Evolutionary conservation across 2,888 invertebrate genomes (phyloP).

Genomic region (Stenodera caucasica): DNA sequence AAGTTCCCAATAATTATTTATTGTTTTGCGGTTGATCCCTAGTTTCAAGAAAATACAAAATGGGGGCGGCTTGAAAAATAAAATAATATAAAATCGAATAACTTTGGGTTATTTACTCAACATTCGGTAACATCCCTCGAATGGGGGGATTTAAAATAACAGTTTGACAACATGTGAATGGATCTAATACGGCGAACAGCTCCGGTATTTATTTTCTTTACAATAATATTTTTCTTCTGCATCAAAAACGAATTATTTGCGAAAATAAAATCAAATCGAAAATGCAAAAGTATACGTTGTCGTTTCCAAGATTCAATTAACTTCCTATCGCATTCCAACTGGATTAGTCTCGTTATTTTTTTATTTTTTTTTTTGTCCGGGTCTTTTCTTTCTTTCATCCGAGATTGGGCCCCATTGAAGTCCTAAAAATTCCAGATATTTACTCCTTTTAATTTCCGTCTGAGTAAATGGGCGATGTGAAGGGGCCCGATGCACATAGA

Average conservation of each 20-base stretch:
- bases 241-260: not conserved
- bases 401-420: conserved; percentile 7
- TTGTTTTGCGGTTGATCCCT: too few relatives aligned
- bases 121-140: conserved; percentile 41
- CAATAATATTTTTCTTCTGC: conserved; percentile 9
- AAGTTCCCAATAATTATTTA: not conserved
- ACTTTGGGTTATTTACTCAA: conserved; percentile 54
- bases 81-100: conserved; percentile 54
- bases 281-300: not conserved
- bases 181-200: conserved; percentile 17
- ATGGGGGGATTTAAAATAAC: conserved; percentile 51
- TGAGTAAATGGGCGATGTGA: conserved; percentile 20
- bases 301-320: conserved; percentile 1
- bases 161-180: conserved; percentile 37
- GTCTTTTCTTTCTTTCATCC: not conserved
- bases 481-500: conserved; percentile 7
- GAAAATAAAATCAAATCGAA: not conserved
- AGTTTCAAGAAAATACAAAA: conserved; percentile 31
- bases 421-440: conserved; percentile 48
- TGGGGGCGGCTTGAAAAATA: conserved; percentile 43
- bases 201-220: conserved; percentile 7
- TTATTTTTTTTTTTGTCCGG: not conserved
- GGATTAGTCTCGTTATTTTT: not conserved
- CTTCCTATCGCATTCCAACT: conserved; percentile 2
- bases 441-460: conserved; percentile 47